phyloP scores from a whole-genome alignment of 2,888 invertebrate genomes.

The Nephrotoma flavescens region DNA sequence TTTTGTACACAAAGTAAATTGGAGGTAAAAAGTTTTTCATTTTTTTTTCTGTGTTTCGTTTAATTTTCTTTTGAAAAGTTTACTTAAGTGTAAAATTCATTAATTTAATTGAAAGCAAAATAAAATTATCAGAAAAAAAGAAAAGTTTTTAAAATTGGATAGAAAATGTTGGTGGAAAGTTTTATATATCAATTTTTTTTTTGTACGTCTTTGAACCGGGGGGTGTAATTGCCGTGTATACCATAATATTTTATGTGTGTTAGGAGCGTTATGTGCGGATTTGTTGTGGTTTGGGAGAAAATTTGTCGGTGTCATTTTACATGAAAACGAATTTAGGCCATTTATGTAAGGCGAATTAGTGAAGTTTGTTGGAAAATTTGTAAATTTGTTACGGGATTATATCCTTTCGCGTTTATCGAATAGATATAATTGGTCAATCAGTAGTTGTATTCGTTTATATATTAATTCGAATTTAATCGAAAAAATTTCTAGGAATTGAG shows the following conservation, averaged over 20 bases:
- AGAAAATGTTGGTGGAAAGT: not conserved
- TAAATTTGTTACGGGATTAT: too few relatives aligned
- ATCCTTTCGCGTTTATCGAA: too few relatives aligned
- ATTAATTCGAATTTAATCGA: too few relatives aligned
- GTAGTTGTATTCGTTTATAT: too few relatives aligned
- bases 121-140: not conserved
- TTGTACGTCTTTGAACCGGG: not conserved
- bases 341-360: not conserved
- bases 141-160: not conserved
- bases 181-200: not conserved
- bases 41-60: not conserved
- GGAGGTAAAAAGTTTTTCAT: not conserved
- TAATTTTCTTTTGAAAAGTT: not conserved
- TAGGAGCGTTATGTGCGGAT: not conserved
- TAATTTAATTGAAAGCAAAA: not conserved
- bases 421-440: too few relatives aligned
- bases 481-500: too few relatives aligned
- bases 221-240: not conserved
- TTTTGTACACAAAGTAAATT: not conserved
- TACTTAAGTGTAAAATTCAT: not conserved
- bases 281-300: not conserved
- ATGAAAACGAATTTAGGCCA: not conserved
- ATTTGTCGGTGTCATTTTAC: not conserved
- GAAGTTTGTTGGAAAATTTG: not conserved
- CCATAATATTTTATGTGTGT: not conserved